Percentiles rank a stretch among this genome's conserved stretches.
Conservation (phyloP, 2,113 vertebrate genomes). For the Caloenas nicobarica region DNA sequence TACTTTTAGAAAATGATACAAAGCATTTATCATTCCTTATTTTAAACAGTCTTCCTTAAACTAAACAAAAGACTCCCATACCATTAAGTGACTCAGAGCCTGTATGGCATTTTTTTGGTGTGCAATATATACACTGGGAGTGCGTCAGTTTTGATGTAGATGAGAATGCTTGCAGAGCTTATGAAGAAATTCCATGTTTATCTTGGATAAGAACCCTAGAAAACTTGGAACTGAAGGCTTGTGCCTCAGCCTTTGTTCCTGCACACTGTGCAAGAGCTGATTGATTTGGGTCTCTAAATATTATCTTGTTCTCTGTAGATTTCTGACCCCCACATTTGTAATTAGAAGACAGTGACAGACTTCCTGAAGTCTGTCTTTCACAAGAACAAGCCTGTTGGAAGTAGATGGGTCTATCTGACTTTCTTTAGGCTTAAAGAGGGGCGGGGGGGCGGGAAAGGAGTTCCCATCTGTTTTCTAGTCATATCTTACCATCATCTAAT, state of each 20-base stretch:
- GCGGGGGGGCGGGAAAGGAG: neutral
- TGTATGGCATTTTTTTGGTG: neutral
- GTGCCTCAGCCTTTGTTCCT: neutral
- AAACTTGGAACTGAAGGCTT: neutral
- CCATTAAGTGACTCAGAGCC: neutral
- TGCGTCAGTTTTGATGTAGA: neutral
- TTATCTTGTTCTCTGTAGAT: neutral
- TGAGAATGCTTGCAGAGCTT: neutral
- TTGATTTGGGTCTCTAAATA: neutral
- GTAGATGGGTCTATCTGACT: neutral
- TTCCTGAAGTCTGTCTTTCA: conserved; percentile 2
- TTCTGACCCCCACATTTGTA: neutral
- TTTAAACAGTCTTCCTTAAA: neutral
- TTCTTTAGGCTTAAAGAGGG: neutral
- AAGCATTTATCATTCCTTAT: neutral
- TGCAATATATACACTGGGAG: neutral
- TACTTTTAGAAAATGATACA: neutral
- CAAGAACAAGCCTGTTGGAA: neutral
- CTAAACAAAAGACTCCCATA: neutral
- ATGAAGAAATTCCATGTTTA: neutral
- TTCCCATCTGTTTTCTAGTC: neutral
- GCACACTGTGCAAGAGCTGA: neutral
- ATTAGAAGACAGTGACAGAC: neutral
- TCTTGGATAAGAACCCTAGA: neutral
- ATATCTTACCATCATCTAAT: neutral